These are phyloP conservation scores for Aurelia sp. DNA, from an alignment of 30 jellyfish, hydroid and myxozoan genomes.

Conservation along the genomic window DNA sequence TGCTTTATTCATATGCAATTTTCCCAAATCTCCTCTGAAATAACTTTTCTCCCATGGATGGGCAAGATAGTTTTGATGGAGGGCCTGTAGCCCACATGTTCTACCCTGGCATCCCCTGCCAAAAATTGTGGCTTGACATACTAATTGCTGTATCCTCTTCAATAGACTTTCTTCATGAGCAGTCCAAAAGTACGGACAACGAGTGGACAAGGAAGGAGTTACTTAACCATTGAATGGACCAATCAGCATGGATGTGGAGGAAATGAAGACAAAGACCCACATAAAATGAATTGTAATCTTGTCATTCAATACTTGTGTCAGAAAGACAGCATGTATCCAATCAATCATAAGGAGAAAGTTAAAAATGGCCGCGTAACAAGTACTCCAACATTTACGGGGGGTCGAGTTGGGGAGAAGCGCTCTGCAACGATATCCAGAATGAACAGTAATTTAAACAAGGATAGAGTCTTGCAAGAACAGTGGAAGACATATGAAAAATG, in stretches of 20 bases:
- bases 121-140: too few relatives aligned
- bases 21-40: too few relatives aligned
- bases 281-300: slow-evolving; percentile 80
- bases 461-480: slow-evolving; percentile 82
- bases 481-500: slow-evolving; percentile 93
- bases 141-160: too few relatives aligned
- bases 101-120: too few relatives aligned
- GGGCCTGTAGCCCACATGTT: too few relatives aligned
- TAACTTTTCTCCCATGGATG: too few relatives aligned
- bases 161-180: slow-evolving; percentile 45
- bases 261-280: slow-evolving; percentile 83
- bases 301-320: slow-evolving; percentile 85
- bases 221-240: slow-evolving; percentile 83
- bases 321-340: slow-evolving; percentile 59
- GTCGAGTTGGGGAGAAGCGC: slow-evolving; percentile 53
- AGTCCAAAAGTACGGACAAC: slow-evolving; percentile 36
- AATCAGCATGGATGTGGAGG: slow-evolving; percentile 98
- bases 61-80: too few relatives aligned
- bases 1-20: too few relatives aligned
- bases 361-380: slow-evolving; percentile 76
- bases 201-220: slow-evolving; percentile 20
- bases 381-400: slow-evolving; percentile 64
- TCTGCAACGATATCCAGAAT: slow-evolving; percentile 26
- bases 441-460: slow-evolving; percentile 29
- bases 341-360: slow-evolving; percentile 20